Evolutionary conservation across 2,113 vertebrate genomes (phyloP), one percentile per base, ranked within the genome.

Genomic region (Dinomys branickii): DNA sequence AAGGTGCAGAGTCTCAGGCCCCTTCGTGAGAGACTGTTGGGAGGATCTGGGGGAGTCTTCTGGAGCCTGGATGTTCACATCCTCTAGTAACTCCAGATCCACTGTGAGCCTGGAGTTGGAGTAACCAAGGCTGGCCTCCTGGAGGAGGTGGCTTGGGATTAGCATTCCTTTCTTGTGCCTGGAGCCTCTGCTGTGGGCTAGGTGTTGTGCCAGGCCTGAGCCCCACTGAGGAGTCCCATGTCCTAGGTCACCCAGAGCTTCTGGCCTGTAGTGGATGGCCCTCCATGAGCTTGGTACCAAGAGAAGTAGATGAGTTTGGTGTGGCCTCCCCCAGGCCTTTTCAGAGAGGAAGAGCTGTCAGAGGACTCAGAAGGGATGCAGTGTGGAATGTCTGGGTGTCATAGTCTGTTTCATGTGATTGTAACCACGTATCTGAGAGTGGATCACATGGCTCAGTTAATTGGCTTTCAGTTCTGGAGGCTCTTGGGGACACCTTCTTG

Each of bases 381-480:
- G 0, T 9, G 3, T 52, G 26, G 13, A 10, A 0, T 9, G 19
- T 41, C 56, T 2, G 63, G 28, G 80, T 1, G 6, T 9, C 47
- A 10, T 28, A 12, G 41, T 54, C 63, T 69, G 33, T 28, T 63
- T n/a, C 26, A 73, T 38, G n/a, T 33, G 26, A 16, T 30, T 71
- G 28, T 88, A 35, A 50, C 47, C 65, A 33, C 26, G 24, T 9
- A 20, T 63, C 19, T 5, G 26, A 63, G 63, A 6, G 6, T 4
- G 9, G 33, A 13, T 54, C 78, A 41, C 26, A 56, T 54, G 54
- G 44, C 33, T 61, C 8, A 9, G 69, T 5, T 30, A 3, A 0
- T 7, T 38, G 35, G 20, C 38, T 81, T 24, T 9, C 35, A 24
- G 75, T 80, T 44, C 50, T 93, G 50, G 50, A 44, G 84, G 59